phyloP scores from a whole-genome alignment of 2,797 vertebrate species.

The Anomalospiza imberbis region DNA sequence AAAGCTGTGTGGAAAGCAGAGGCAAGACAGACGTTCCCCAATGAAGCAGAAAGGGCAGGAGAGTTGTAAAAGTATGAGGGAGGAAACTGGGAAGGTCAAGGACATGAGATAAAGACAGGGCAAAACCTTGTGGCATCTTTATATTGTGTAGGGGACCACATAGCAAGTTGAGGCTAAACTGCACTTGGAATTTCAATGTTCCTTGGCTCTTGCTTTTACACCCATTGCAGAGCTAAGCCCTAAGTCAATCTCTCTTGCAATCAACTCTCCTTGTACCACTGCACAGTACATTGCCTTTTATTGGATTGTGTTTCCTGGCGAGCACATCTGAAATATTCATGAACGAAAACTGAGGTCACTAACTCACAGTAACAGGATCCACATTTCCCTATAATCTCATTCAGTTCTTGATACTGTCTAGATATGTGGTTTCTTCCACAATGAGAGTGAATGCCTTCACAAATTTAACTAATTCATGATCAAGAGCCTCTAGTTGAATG shows the following conservation, averaged over 20 bases:
- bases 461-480: background rate
- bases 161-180: background rate
- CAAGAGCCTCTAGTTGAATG: background rate
- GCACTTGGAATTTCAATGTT: background rate
- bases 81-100: background rate
- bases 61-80: background rate
- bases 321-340: background rate
- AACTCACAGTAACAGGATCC: background rate
- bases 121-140: background rate
- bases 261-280: background rate
- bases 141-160: background rate
- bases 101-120: background rate
- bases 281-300: background rate
- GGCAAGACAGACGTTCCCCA: background rate
- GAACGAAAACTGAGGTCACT: background rate
- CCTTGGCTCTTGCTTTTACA: background rate
- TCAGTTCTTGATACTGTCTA: background rate
- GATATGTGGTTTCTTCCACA: background rate
- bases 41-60: background rate
- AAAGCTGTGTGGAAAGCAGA: background rate
- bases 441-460: background rate
- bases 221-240: background rate
- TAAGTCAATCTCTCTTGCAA: background rate
- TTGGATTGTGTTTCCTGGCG: background rate
- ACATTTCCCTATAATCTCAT: background rate